These are phyloP conservation scores for Cephus nigrinus DNA, from an alignment of 2,888 invertebrate species.

Conservation along the genomic window DNA sequence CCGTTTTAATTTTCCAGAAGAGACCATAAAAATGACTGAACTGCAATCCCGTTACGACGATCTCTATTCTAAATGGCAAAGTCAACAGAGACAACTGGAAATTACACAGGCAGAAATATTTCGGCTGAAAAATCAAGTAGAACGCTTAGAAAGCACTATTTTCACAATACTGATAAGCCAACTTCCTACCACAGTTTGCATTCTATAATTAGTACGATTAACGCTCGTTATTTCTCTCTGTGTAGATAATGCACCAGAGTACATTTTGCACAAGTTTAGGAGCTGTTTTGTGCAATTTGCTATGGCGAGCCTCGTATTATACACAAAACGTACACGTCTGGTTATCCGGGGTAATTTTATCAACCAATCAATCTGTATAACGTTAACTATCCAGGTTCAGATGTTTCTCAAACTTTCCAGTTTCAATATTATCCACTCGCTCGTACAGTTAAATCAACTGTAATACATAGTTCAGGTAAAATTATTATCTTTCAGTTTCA, in stretches of 20 bases:
- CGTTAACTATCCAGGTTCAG: not conserved
- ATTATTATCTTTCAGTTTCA: constrained; percentile 37
- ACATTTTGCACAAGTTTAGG: constrained; percentile 63
- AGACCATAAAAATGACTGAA: constrained; percentile 24
- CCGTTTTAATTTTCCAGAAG: constrained; percentile 11
- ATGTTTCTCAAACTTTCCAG: not conserved
- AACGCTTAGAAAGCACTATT: not conserved
- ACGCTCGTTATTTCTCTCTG: not conserved
- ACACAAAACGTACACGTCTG: constrained; percentile 55
- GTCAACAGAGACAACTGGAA: constrained; percentile 22
- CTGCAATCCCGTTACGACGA: constrained; percentile 38
- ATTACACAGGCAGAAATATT: constrained; percentile 38
- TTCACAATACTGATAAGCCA: not conserved
- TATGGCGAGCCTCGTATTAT: constrained; percentile 61
- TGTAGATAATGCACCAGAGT: constrained; percentile 53
- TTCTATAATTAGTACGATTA: not conserved
- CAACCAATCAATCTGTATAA: not conserved
- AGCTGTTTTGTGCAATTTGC: constrained; percentile 59
- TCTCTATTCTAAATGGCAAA: constrained; percentile 34
- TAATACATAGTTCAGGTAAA: not conserved
- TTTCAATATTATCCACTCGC: not conserved
- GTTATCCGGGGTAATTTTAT: constrained; percentile 51
- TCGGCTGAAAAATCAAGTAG: constrained; percentile 46
- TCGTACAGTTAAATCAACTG: not conserved
- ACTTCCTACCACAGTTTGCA: not conserved